Base-by-base conservation (phyloP, 1,140 invertebrate genomes). In the Pogonomyrmex barbatus region DNA sequence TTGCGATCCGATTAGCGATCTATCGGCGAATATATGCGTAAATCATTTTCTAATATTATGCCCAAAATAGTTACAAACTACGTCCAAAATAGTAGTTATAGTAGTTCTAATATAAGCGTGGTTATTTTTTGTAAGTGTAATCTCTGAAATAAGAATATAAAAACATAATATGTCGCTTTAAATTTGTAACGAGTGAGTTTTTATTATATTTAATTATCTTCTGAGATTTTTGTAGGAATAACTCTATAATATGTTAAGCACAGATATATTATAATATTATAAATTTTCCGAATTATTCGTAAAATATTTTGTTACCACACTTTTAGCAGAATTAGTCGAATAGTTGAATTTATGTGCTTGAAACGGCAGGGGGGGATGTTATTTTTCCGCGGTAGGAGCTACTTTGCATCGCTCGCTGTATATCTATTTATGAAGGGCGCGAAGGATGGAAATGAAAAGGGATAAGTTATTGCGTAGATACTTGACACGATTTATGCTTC, bases 401-500 rank as follows among this genome's bases (percentile, higher is more conserved):
- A 47, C 79, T 83, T 62, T 60, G 79, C 79, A 75, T 83, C 54
- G 68, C 68, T 75, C 4, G 54, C 45, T 83, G 68, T 75, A 83
- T 83, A 75, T 83, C 68, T 83, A 83, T 83, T 83, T 83, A 83
- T 83, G 56, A 83, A 83, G 68, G 68, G 42, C 54, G 68, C 79
- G 79, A 75, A 60, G 56, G 79, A 83, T 83, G 68, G 68, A 83
- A 85, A 85, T 78, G 82, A 85, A 85, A 85, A 85, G 71, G 33
- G 47, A 83, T 83, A 62, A 36, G 33, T 73, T 71, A 45, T 36
- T 47, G 86, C 56, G 68, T 47, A 50, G 50, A 68, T 77, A 56
- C 30, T 88, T 67, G 75, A 73, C n/a, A 56, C 75, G 60, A 85
- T 76, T 76, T 47, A 56, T 89, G 33, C 30, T 77, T 45, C 62